Percentiles rank a stretch among this genome's conserved stretches.
phyloP scores from a whole-genome alignment of 2,888 invertebrate genomes.

The Acronicta leporina region DNA sequence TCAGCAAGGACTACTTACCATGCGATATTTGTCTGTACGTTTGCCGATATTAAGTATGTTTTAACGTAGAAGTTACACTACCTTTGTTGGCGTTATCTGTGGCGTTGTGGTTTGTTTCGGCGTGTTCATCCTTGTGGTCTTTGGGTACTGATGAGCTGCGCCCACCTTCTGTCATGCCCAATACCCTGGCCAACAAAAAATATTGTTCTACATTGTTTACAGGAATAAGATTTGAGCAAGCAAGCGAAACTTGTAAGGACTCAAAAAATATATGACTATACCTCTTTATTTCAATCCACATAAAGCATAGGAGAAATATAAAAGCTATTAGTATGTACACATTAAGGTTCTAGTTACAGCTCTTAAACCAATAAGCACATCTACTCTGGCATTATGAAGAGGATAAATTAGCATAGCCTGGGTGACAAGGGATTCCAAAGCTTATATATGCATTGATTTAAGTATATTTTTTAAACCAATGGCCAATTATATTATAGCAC shows the following conservation, averaged over 20 bases:
- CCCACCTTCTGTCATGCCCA: slow-evolving; percentile 74
- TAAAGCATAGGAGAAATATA: slow-evolving; percentile 17
- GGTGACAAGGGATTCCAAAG: too few species aligned
- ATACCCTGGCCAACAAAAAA: slow-evolving; percentile 67
- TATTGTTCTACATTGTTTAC: too few species aligned
- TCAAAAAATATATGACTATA: neutral
- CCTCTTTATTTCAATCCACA: slow-evolving; percentile 33
- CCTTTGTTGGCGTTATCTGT: slow-evolving; percentile 49
- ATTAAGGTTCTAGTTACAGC: neutral
- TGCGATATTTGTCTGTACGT: too few species aligned
- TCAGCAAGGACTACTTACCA: too few species aligned
- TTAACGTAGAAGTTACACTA: slow-evolving; percentile 30
- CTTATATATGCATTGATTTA: too few species aligned
- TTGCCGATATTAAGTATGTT: too few species aligned
- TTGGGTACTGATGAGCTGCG: slow-evolving; percentile 79
- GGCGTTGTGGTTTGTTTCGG: slow-evolving; percentile 22
- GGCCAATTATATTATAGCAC: too few species aligned
- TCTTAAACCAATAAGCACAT: too few species aligned
- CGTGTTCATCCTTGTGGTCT: slow-evolving; percentile 73
- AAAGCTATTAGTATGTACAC: neutral
- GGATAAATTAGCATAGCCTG: too few species aligned
- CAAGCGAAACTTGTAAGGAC: neutral
- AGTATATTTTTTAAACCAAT: too few species aligned
- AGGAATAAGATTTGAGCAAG: too few species aligned
- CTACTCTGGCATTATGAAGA: too few species aligned